Evolutionary conservation across 2,113 vertebrate genomes (phyloP).

Genomic region (Passer montanus): DNA sequence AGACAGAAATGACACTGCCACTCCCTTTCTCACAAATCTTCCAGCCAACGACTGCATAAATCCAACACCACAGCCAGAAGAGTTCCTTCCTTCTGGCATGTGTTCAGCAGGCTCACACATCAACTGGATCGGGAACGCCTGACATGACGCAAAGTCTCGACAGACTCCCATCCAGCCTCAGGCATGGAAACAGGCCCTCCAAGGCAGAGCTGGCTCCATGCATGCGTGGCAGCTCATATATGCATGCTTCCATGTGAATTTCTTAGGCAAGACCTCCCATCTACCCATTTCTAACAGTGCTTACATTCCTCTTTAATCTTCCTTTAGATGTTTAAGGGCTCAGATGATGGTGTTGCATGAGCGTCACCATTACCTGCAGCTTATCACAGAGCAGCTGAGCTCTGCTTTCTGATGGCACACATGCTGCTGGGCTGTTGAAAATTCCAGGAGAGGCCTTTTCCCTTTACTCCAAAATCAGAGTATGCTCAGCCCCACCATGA

Average conservation of each 20-base stretch:
- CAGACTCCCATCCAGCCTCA: not conserved
- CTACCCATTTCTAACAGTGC: not conserved
- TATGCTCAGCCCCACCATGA: not conserved
- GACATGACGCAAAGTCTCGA: not conserved
- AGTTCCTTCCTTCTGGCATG: not conserved
- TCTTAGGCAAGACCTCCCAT: not conserved
- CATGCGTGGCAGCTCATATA: not conserved
- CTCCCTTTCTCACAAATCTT: not conserved
- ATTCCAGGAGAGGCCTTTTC: not conserved
- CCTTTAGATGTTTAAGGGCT: not conserved
- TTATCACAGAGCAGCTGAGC: not conserved
- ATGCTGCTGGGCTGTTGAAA: not conserved
- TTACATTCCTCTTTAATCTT: not conserved
- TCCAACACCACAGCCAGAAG: not conserved
- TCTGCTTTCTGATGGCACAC: not conserved
- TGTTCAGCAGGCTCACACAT: not conserved
- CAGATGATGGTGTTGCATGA: fast-evolving
- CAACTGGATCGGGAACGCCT: not conserved
- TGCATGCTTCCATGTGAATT: not conserved
- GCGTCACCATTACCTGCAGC: not conserved
- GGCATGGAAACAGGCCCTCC: not conserved
- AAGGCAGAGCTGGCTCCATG: not conserved
- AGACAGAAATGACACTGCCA: not conserved
- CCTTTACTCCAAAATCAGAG: not conserved
- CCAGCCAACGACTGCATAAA: not conserved